Base-by-base conservation (phyloP, 2,888 invertebrate species). In the Hylaea fasciaria region DNA sequence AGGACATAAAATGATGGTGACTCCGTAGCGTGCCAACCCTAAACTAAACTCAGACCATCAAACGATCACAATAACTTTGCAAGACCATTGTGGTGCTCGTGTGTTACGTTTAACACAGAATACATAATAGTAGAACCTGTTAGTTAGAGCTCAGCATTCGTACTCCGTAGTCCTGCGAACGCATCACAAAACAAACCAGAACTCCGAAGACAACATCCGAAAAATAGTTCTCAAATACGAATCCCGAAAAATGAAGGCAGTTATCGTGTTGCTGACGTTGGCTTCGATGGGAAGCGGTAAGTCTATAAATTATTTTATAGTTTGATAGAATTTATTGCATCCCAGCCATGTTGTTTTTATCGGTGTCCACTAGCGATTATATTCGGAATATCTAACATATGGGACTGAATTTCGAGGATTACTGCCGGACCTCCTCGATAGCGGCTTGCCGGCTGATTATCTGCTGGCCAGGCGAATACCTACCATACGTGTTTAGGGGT, bases 61-160 rank as follows among this genome's bases (percentile, higher is more conserved):
- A 14, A 7, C 13, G 47, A 16, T 11, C 40, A 52, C 52, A 57
- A 57, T 52, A 51, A 57, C 40, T 41, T 46, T 22, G 43, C 35
- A 43, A 57, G 51, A 14, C 41, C 41, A 57, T 57, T 57, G 57
- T 57, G 14, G 9, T 13, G 11, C 29, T 45, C 17, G 57, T 41
- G 35, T 28, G 45, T 46, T 40, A 48, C n/a, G 43, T 13, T 41
- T 48, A 35, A 43, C 48, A n/a, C n/a, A n/a, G 9, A 43, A 22
- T 35, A 17, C 35, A 48, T 55, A n/a, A n/a, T n/a, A n/a, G n/a
- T n/a, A n/a, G n/a, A n/a, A n/a, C n/a, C 22, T 22, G 22, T 22
- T 22, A 2, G 22, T 22, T 22, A 2, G 22, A 22, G 5, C 22
- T 22, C 22, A 22, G 22, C 22, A 22, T 22, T 22, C 22, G 22